Evolutionary conservation across 2,888 invertebrate genomes (phyloP).

Genomic region (Drosophila maculinotata): DNA sequence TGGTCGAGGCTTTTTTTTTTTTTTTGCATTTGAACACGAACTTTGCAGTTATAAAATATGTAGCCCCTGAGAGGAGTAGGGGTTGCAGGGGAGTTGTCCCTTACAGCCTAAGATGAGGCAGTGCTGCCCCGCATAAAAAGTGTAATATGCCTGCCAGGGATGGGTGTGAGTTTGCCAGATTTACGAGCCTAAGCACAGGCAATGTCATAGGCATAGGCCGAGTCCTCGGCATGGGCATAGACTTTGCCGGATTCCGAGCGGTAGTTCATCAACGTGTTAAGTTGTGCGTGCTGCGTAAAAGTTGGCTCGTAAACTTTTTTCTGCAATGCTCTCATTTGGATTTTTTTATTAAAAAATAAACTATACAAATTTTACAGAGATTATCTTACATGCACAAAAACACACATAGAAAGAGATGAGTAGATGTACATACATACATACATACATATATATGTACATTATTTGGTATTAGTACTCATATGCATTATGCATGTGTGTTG

Average conservation of each 20-base stretch:
- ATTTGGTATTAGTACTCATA: no score
- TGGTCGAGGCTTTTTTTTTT: slow-evolving; percentile 26
- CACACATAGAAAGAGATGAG: slow-evolving; percentile 21
- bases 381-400: slow-evolving; percentile 65
- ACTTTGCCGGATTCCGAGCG: slow-evolving; percentile 19
- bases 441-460: slow-evolving; percentile 3
- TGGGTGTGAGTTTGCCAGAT: slow-evolving; percentile 51
- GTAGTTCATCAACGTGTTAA: slow-evolving; percentile 73
- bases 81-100: neutral
- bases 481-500: no score
- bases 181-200: slow-evolving; percentile 54
- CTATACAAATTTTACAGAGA: slow-evolving; percentile 79
- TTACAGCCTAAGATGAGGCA: neutral
- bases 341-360: slow-evolving; percentile 74
- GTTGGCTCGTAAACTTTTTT: slow-evolving; percentile 68
- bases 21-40: slow-evolving; percentile 60
- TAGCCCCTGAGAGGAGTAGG: neutral
- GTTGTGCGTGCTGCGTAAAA: slow-evolving; percentile 61
- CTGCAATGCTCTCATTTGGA: slow-evolving; percentile 53
- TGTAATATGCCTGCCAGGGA: slow-evolving; percentile 49
- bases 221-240: slow-evolving; percentile 25
- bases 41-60: slow-evolving; percentile 57
- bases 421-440: slow-evolving; percentile 4
- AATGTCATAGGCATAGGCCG: slow-evolving; percentile 28
- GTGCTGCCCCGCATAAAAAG: slow-evolving; percentile 54